Evolutionary conservation across 2,797 vertebrate species (phyloP).

Genomic region (Lerista edwardsae): DNA sequence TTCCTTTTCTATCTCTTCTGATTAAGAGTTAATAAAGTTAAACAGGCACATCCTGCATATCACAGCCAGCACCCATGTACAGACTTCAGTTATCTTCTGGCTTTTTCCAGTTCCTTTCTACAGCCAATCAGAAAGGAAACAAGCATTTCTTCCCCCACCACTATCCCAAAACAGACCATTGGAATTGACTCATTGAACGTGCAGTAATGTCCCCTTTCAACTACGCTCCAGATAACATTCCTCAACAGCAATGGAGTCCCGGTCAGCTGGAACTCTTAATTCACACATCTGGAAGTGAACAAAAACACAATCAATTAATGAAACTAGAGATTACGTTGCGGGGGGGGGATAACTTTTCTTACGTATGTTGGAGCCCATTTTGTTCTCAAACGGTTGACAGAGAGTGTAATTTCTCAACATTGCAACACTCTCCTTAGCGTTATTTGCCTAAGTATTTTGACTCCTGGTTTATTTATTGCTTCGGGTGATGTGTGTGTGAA

Average conservation of each 20-base stretch:
- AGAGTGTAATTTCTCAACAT: accelerated
- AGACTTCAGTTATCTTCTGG: constrained; percentile 11
- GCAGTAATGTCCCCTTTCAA: accelerated
- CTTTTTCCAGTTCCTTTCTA: constrained; percentile 64
- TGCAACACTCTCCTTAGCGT: too few relatives aligned
- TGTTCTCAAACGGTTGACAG: background rate
- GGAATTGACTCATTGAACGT: accelerated
- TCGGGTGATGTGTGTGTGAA: background rate
- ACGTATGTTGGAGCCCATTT: accelerated
- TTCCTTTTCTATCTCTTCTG: constrained; percentile 57
- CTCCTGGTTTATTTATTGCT: background rate
- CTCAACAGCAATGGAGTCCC: background rate
- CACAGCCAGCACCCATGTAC: constrained; percentile 59
- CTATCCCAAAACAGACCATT: background rate
- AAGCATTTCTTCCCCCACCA: accelerated
- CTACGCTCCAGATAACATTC: background rate
- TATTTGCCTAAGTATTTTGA: accelerated
- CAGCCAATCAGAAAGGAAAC: constrained; percentile 67
- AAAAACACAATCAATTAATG: background rate
- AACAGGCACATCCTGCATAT: constrained; percentile 75
- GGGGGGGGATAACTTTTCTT: background rate
- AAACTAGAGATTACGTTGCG: accelerated
- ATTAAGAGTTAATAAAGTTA: constrained; percentile 72
- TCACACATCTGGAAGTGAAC: background rate
- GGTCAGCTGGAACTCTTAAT: constrained; percentile 11